A percentile compares a stretch with the other conserved stretches of the same genome.
Conservation (phyloP, 2,888 invertebrate genomes). For the Chalcis sispes region DNA sequence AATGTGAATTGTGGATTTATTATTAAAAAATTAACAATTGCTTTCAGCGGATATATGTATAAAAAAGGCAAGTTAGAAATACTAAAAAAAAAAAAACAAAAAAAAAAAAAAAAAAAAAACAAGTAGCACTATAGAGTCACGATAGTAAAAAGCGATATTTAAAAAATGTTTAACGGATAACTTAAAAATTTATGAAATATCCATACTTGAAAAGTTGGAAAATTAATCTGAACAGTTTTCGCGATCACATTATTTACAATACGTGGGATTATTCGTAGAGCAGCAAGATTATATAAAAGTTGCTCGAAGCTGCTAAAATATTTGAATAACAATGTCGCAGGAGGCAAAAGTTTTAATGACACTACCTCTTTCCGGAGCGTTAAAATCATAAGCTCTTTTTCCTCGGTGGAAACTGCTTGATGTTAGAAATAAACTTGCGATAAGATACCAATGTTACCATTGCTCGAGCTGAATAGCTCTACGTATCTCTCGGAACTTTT, state of each 20-base stretch:
- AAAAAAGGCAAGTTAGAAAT: no score
- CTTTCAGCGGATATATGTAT: no score
- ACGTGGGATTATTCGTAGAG: slow-evolving; percentile 4
- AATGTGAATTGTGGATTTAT: no score
- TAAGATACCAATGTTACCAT: slow-evolving; percentile 45
- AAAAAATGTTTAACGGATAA: neutral
- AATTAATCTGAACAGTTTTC: slow-evolving; percentile 9
- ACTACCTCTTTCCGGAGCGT: slow-evolving; percentile 49
- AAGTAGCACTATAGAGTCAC: neutral
- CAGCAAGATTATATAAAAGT: slow-evolving; percentile 27
- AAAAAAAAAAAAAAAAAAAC: neutral
- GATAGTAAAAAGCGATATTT: neutral
- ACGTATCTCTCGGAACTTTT: slow-evolving; percentile 31
- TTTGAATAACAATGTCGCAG: slow-evolving; percentile 46
- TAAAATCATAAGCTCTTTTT: slow-evolving; percentile 44
- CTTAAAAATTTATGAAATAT: neutral
- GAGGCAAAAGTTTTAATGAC: slow-evolving; percentile 52
- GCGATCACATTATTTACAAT: slow-evolving; percentile 28
- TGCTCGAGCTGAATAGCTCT: slow-evolving; percentile 22
- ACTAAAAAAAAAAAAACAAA: no score
- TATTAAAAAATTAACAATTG: no score
- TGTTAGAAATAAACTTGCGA: slow-evolving; percentile 45
- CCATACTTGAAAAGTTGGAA: neutral
- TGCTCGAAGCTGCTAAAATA: slow-evolving; percentile 37
- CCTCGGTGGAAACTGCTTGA: slow-evolving; percentile 32